Evolutionary conservation across 2,113 vertebrate species (phyloP).

Genomic region (Vulpes lagopus): DNA sequence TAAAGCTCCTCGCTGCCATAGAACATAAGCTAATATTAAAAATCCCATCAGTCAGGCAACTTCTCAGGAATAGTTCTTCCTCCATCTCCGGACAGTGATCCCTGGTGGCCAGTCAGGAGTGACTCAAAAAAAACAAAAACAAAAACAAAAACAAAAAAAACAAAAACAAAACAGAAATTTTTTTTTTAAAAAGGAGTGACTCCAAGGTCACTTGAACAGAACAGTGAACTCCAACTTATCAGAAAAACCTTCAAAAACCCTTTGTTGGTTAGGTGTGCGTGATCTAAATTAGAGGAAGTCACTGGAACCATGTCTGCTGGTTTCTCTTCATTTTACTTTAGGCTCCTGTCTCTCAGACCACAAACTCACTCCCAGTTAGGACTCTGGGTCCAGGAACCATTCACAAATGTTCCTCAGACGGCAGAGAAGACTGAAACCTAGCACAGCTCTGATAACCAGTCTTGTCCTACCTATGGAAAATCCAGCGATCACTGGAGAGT

Average conservation of each 20-base stretch:
- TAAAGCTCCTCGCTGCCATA: neutral
- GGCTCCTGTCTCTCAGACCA: constrained; percentile 14
- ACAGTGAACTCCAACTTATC: neutral
- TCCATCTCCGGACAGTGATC: neutral
- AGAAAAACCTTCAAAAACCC: neutral
- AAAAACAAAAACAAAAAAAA: too few species aligned
- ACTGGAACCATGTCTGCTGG: neutral
- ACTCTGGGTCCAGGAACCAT: neutral
- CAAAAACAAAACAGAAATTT: too few species aligned
- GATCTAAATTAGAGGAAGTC: neutral
- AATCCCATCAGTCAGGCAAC: neutral
- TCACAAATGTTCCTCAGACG: neutral
- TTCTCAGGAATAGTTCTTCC: neutral
- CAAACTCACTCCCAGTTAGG: neutral
- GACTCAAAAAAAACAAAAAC: too few species aligned
- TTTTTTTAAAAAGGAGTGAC: neutral
- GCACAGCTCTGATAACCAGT: neutral
- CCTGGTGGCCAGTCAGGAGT: neutral
- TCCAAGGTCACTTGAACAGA: neutral
- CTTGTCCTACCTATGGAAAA: neutral
- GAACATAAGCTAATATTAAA: constrained; percentile 17
- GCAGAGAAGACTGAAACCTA: constrained; percentile 3
- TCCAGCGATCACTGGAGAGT: neutral
- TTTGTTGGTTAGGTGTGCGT: neutral
- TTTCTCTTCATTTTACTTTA: constrained; percentile 40